Conservation (phyloP, 2,888 invertebrate genomes). For the Phyllotreta cruciferae region DNA sequence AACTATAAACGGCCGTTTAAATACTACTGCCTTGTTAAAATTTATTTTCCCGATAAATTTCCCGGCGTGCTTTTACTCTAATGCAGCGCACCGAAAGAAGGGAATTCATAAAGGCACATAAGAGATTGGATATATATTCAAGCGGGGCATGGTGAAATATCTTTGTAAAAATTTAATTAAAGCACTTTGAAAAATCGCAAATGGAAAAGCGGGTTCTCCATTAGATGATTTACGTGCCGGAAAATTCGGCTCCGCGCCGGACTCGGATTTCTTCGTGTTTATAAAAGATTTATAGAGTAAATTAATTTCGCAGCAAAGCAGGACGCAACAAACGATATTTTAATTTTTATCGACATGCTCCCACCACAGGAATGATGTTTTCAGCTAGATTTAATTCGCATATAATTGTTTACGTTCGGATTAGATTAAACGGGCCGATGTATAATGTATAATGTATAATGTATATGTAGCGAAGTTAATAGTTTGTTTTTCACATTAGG, state of each 20-base stretch:
- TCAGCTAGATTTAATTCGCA: too few relatives aligned
- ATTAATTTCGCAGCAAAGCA: too few relatives aligned
- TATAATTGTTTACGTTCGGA: too few relatives aligned
- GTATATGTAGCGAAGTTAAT: too few relatives aligned
- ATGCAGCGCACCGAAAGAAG: slow-evolving; percentile 3
- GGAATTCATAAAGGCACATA: slow-evolving; percentile 22
- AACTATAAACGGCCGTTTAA: slow-evolving; percentile 36
- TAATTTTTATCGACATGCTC: too few relatives aligned
- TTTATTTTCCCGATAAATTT: slow-evolving; percentile 30
- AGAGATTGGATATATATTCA: slow-evolving; percentile 21
- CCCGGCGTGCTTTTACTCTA: slow-evolving; percentile 10
- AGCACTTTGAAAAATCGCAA: slow-evolving; percentile 25
- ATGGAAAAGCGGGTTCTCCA: slow-evolving; percentile 17
- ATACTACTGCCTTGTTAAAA: slow-evolving; percentile 34
- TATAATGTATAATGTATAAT: too few relatives aligned
- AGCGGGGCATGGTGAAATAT: slow-evolving; percentile 22
- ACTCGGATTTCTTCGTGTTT: background rate
- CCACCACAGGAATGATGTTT: too few relatives aligned
- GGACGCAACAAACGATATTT: too few relatives aligned
- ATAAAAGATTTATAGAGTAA: too few relatives aligned
- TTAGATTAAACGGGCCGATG: too few relatives aligned
- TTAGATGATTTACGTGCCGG: slow-evolving; percentile 7
- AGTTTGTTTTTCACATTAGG: too few relatives aligned
- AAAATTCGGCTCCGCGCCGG: slow-evolving; percentile 6
- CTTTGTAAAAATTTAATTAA: slow-evolving; percentile 31